Percentiles rank a stretch among this genome's conserved stretches.
Conservation (phyloP, 2,888 invertebrate genomes). For the Syrphus vitripennis region DNA sequence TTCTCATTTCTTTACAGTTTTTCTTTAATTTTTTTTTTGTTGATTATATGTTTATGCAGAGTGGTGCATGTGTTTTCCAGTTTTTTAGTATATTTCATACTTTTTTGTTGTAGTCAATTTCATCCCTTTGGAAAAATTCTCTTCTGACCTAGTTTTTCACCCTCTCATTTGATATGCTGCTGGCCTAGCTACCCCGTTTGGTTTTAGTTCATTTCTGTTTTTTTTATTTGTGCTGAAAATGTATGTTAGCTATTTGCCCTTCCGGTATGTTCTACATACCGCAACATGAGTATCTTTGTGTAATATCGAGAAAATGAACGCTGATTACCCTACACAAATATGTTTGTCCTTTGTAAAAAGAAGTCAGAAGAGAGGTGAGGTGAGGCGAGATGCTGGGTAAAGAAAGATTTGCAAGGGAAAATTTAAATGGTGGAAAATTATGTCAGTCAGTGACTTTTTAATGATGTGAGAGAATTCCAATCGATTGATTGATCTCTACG, state of each 20-base stretch:
- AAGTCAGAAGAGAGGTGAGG: background rate
- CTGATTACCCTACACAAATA: slow-evolving; percentile 63
- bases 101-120: slow-evolving; percentile 67
- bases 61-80: slow-evolving; percentile 63
- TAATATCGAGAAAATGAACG: slow-evolving; percentile 44
- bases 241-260: slow-evolving; percentile 69
- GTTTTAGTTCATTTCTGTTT: slow-evolving; percentile 27
- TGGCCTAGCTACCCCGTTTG: slow-evolving; percentile 69
- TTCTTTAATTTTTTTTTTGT: slow-evolving; percentile 15
- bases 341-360: slow-evolving; percentile 55
- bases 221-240: slow-evolving; percentile 42
- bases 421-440: slow-evolving; percentile 51
- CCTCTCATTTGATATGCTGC: slow-evolving; percentile 62
- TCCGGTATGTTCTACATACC: slow-evolving; percentile 72
- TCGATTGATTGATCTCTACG: slow-evolving; percentile 60
- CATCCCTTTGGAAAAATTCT: slow-evolving; percentile 68
- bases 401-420: background rate
- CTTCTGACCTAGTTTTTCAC: slow-evolving; percentile 70
- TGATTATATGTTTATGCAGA: slow-evolving; percentile 48
- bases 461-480: slow-evolving; percentile 59
- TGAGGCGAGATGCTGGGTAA: background rate
- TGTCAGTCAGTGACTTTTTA: slow-evolving; percentile 63
- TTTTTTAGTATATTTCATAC: slow-evolving; percentile 33
- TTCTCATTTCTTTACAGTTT: slow-evolving; percentile 39
- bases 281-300: slow-evolving; percentile 53